Evolutionary conservation across 2,797 vertebrate genomes (phyloP).

Genomic region (Myotis vivesi): DNA sequence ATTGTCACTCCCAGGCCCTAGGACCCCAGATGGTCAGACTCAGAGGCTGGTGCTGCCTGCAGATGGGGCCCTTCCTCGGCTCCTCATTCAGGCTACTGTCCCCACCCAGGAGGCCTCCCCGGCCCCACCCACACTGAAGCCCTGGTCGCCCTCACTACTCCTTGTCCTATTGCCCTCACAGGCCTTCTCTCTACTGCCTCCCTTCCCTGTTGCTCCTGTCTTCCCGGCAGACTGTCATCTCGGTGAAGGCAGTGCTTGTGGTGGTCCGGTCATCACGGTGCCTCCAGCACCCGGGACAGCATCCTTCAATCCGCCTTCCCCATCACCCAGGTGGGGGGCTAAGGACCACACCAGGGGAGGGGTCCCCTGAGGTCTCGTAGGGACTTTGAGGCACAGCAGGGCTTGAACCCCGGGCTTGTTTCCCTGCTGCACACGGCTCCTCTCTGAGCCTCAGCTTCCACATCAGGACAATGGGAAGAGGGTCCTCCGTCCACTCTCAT

Average conservation of each 20-base stretch:
- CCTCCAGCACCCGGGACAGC: background rate
- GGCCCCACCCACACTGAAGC: background rate
- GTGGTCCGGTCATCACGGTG: accelerated
- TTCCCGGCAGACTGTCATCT: background rate
- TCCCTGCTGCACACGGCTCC: background rate
- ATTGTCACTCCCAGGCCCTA: background rate
- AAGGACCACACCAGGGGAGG: background rate
- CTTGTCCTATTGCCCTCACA: background rate
- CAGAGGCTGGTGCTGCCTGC: background rate
- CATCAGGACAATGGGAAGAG: background rate
- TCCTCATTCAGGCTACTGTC: background rate
- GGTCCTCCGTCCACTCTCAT: background rate
- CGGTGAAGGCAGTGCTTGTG: accelerated
- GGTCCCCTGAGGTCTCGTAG: background rate
- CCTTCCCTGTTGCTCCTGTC: background rate
- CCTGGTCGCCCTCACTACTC: background rate
- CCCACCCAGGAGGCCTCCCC: background rate
- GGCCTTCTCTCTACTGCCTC: background rate
- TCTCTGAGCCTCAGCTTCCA: background rate
- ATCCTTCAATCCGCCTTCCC: accelerated
- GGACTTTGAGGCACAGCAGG: background rate
- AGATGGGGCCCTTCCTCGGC: background rate
- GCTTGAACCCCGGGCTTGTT: background rate
- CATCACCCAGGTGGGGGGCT: background rate
- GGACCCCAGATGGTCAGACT: background rate